These are phyloP conservation scores for Agrochola litura DNA, from an alignment of 2,888 invertebrate species.

Conservation along the genomic window DNA sequence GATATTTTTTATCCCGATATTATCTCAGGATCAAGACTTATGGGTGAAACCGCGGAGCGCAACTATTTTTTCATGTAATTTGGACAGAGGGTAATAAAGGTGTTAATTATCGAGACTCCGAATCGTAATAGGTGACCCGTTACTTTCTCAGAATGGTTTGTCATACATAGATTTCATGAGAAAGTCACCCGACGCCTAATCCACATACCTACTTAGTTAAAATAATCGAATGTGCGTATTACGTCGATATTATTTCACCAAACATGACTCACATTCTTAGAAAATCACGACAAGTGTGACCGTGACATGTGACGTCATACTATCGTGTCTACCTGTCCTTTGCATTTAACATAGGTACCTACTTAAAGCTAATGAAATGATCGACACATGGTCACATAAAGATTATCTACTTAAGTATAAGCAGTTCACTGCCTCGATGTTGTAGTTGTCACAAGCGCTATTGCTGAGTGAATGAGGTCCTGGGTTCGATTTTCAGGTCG, in stretches of 20 bases:
- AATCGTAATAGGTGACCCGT: slow-evolving; percentile 2
- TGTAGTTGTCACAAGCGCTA: not conserved
- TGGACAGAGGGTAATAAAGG: too few species aligned
- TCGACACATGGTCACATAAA: slow-evolving; percentile 1
- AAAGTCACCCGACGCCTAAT: not conserved
- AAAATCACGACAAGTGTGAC: slow-evolving; percentile 52
- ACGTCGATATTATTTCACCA: slow-evolving; percentile 30
- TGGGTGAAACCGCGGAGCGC: too few species aligned
- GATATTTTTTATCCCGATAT: too few species aligned
- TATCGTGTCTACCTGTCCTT: slow-evolving; percentile 34
- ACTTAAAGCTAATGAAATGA: slow-evolving; percentile 20
- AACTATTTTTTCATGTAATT: too few species aligned
- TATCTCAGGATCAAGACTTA: too few species aligned
- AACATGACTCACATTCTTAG: slow-evolving; percentile 53
- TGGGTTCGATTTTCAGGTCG: not conserved
- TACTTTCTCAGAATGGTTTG: slow-evolving; percentile 21
- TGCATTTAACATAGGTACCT: slow-evolving; percentile 5
- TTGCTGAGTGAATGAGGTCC: not conserved
- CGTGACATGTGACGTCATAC: slow-evolving; percentile 55
- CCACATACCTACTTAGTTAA: not conserved
- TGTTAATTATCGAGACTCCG: too few species aligned
- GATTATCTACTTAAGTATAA: not conserved
- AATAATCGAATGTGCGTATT: slow-evolving; percentile 17
- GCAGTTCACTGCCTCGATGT: not conserved
- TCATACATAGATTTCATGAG: slow-evolving; percentile 22